phyloP scores from a whole-genome alignment of 2,113 vertebrate species.

The Nesogale talazaci region DNA sequence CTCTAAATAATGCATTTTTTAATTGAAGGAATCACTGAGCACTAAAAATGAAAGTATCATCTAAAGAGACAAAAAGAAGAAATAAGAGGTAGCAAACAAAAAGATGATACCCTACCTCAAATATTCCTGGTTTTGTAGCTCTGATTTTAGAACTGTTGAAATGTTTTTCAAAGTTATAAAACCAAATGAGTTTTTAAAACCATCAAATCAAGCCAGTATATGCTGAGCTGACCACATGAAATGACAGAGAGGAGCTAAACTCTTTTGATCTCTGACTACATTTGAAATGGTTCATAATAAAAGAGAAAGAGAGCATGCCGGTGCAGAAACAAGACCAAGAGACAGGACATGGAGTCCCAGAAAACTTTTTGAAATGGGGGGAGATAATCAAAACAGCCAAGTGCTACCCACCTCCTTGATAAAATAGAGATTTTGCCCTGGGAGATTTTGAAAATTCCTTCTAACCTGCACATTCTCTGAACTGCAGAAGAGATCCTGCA shows the following conservation, averaged over 20 bases:
- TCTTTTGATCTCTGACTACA: background rate
- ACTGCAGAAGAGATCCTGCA: background rate
- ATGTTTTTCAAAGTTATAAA: constrained; percentile 8
- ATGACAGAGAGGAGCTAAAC: background rate
- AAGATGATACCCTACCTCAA: background rate
- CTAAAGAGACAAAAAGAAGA: background rate
- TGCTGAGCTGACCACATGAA: background rate
- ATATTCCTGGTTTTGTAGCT: background rate
- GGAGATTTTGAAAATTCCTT: constrained; percentile 14
- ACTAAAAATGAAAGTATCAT: background rate
- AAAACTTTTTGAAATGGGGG: no score
- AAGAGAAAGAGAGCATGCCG: no score
- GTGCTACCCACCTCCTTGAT: background rate
- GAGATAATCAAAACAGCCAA: constrained; percentile 23
- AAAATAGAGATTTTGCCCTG: constrained; percentile 1
- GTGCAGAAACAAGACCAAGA: no score
- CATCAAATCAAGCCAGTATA: constrained; percentile 37
- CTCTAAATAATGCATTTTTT: background rate
- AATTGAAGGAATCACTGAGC: constrained; percentile 10
- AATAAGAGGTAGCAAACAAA: background rate
- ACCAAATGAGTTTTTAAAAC: constrained; percentile 23
- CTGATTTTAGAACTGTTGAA: constrained; percentile 25
- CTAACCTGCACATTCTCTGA: background rate
- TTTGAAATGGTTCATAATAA: constrained; percentile 36
- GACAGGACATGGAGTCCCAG: no score